Conservation (phyloP, 2,797 vertebrate genomes). For the Hemibagrus guttatus region DNA sequence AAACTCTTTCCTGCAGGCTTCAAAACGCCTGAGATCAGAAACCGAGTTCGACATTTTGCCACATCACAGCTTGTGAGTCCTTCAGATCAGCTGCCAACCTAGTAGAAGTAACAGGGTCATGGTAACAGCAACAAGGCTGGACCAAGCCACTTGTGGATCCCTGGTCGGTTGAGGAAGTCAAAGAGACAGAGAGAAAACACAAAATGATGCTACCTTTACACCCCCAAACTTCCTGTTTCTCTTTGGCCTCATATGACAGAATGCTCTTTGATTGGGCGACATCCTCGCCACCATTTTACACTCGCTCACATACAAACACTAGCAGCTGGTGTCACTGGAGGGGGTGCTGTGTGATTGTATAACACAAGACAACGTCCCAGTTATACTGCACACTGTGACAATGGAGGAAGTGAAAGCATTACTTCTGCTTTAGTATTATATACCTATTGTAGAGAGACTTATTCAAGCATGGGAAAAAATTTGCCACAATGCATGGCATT, state of each 20-base stretch:
- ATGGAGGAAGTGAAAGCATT: conserved; percentile 38
- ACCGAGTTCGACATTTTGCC: conserved; percentile 10
- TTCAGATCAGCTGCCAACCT: conserved; percentile 30
- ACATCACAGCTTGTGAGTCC: conserved; percentile 8
- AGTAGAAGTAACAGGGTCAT: conserved; percentile 29
- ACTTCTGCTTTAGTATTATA: conserved; percentile 41
- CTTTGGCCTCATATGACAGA: conserved; percentile 38
- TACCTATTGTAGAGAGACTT: conserved; percentile 26
- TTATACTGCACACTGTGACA: conserved; percentile 16
- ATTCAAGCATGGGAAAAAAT: conserved; percentile 32
- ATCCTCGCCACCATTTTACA: conserved; percentile 29
- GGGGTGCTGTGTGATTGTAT: conserved; percentile 29
- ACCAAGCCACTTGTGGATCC: background rate
- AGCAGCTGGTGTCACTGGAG: conserved; percentile 31
- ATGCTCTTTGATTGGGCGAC: conserved; percentile 33
- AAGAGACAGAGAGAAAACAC: conserved; percentile 21
- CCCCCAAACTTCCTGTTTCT: conserved; percentile 42
- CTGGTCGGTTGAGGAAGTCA: conserved; percentile 26
- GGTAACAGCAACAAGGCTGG: conserved; percentile 34
- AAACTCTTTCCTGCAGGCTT: background rate
- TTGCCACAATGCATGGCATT: conserved; percentile 12
- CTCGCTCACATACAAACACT: conserved; percentile 6
- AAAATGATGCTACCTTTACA: conserved; percentile 36
- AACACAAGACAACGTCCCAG: conserved; percentile 33
- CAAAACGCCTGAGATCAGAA: conserved; percentile 20